Evolutionary conservation across 2,113 vertebrate genomes (phyloP).

Genomic region (Daboia siamensis): DNA sequence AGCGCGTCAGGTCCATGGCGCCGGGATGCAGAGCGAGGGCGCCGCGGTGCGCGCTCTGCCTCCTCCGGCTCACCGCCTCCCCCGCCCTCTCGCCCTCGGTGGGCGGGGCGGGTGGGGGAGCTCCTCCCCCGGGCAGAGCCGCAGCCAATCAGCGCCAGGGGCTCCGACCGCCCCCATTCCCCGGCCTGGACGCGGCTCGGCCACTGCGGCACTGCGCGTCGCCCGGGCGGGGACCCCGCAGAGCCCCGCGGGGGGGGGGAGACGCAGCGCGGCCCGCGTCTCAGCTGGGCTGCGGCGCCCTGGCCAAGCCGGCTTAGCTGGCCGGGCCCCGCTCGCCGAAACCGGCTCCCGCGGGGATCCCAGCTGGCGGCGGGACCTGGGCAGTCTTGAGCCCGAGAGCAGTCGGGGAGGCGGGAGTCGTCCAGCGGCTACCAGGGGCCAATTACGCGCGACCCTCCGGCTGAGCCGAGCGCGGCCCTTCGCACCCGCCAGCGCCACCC

Average conservation of each 20-base stretch:
- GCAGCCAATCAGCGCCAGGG: neutral
- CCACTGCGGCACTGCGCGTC: slow-evolving; percentile 16
- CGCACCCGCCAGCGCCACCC: no score
- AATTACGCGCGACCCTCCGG: neutral
- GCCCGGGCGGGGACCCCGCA: neutral
- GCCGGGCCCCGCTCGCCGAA: neutral
- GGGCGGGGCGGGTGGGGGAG: neutral
- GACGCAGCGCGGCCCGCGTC: no score
- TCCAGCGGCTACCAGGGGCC: no score
- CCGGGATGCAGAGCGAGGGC: neutral
- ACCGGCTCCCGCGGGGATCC: no score
- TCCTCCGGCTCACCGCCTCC: slow-evolving; percentile 4
- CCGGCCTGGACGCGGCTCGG: neutral
- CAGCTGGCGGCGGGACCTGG: no score
- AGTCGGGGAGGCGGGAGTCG: no score
- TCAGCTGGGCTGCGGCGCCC: no score
- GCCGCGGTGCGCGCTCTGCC: neutral
- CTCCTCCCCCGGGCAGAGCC: neutral
- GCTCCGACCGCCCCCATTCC: neutral
- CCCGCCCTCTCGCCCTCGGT: no score
- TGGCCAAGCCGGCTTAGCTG: neutral
- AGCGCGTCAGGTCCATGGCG: slow-evolving; percentile 71
- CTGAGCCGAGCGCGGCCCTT: neutral
- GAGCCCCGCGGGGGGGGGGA: no score
- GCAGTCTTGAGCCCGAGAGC: no score